Evolutionary conservation across 2,888 invertebrate species (phyloP), one percentile per base, ranked within the genome.

Genomic region (Cosmia pyralina): DNA sequence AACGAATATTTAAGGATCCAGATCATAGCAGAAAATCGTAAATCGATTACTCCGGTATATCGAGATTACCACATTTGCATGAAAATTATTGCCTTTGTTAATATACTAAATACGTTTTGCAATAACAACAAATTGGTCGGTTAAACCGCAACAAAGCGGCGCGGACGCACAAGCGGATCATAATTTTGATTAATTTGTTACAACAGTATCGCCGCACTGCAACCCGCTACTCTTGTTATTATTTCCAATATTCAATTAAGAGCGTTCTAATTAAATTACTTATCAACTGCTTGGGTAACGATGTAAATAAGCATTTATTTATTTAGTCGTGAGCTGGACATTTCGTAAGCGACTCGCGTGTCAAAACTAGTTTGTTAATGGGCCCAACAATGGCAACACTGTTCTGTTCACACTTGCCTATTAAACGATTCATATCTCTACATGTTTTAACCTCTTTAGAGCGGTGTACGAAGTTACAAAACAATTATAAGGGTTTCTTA

Each of bases 341-440:
- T 95, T 95, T 94, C 93, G 93, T 92, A 95, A 95, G 85, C 88
- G 88, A 88, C 90, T 93, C 93, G 94, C 95, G 93, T 95, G 95
- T 93, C 94, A 93, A 93, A 93, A 95, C 95, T 90, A 90, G 94
- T 94, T 94, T 93, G 93, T 93, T 94, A 93, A 92, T 92, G 91
- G 92, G 88, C 87, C 85, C 88, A 90, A 94, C 93, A 94, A 94
- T 94, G 88, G 92, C 90, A 89, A 89, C 89, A 88, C 87, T 91
- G 93, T 94, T 94, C 88, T 92, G 93, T 94, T 94, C 94, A 95
- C 95, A 95, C 94, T 94, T 92, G 91, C 90, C 93, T 93, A 93
- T 94, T 94, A 92, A 94, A 93, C 93, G 92, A 92, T 93, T 90
- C 90, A 89, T 94, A 94, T 95, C 94, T 92, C 90, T 92, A 89